Base-by-base conservation (phyloP, 2,113 vertebrate species). In the Poicephalus gulielmi region DNA sequence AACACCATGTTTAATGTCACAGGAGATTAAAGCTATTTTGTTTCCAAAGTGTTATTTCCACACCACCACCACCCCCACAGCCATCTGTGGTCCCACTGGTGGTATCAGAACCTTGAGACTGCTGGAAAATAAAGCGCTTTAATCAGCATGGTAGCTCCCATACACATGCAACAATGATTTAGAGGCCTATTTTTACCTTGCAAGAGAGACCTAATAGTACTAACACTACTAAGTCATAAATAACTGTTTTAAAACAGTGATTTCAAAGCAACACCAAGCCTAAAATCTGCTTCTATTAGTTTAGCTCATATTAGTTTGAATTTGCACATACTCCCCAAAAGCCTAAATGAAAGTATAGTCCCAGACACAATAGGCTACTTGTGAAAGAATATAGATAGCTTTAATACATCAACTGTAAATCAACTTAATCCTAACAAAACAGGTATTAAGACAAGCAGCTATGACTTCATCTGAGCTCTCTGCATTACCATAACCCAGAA, bases 41-140 rank as follows among this genome's bases (percentile, higher is more conserved):
- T 96, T 94, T 96, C 93, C 60, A 16, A 93, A 94, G 92, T 84
- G 92, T 92, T 94, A 90, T 92, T 96, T 95, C 91, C 91, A 95
- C 73, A 83, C 83, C 92, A 95, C 67, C 75, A 8, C 95, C 96
- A 16, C 95, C 92, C 92, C 86, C 91, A 0, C 69, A 6, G 60
- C 91, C 96, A 95, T 87, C 94, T 94, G 94, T 81, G 93, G 74
- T 69, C 93, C 85, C 83, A 49, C 27, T 55, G 69, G 17, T 92
- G 50, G 0, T 59, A 86, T 41, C 77, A 84, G 69, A 93, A 90
- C 95, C 92, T 96, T 95, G 88, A 92, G 80, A 75, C 76, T 88
- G 31, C 64, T 90, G 88, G 35, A 96, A 97, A 94, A 70, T 11
- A 90, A 92, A 95, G 89, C 44, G 86, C 78, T 77, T 59, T 83